Evolutionary conservation across 2,113 vertebrate genomes (phyloP).

Genomic region (Catharus fuscescens): DNA sequence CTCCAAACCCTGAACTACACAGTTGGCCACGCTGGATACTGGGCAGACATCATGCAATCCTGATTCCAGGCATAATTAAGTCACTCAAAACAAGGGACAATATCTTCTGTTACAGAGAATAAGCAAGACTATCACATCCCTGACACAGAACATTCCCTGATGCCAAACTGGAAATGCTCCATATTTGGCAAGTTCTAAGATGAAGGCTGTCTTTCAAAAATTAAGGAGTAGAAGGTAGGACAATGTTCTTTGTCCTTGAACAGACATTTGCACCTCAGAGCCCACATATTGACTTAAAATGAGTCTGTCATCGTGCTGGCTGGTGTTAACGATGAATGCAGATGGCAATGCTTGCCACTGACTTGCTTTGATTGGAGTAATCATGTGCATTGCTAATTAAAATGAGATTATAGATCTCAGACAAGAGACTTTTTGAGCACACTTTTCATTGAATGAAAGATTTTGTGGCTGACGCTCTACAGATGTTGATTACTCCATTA

Average conservation of each 20-base stretch:
- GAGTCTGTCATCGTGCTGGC: not conserved
- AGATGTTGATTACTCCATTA: slow-evolving; percentile 24
- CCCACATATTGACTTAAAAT: not conserved
- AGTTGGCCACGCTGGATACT: not conserved
- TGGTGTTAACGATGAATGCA: not conserved
- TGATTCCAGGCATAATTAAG: not conserved
- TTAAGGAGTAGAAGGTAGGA: not conserved
- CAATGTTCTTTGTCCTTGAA: slow-evolving; percentile 16
- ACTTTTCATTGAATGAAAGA: not conserved
- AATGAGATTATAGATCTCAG: slow-evolving; percentile 24
- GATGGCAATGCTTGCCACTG: slow-evolving; percentile 23
- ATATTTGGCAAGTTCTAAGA: not conserved
- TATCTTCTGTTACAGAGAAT: not conserved
- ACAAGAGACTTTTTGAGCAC: slow-evolving; percentile 7
- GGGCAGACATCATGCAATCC: not conserved
- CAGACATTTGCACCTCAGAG: not conserved
- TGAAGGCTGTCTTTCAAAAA: not conserved
- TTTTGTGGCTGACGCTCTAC: not conserved
- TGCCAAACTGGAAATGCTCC: not conserved
- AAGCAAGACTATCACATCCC: not conserved
- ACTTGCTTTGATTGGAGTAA: slow-evolving; percentile 39
- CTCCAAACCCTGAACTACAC: not conserved
- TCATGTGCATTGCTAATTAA: slow-evolving; percentile 51
- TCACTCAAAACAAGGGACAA: not conserved
- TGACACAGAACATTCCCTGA: not conserved